Base-by-base conservation (phyloP, 2,888 invertebrate species). In the Drosophila planitibia region DNA sequence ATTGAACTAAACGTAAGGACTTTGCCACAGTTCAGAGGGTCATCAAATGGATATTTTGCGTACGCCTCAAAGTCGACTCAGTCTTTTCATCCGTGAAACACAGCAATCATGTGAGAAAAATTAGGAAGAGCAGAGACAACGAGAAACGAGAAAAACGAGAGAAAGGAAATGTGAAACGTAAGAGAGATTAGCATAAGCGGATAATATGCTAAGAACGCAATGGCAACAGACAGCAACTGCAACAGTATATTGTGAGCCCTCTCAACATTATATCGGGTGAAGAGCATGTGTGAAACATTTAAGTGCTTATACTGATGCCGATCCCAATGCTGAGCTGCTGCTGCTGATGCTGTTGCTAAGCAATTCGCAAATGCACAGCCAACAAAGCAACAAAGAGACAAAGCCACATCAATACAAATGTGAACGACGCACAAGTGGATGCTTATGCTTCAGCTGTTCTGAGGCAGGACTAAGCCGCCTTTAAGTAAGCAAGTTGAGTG, bases 161-260 rank as follows among this genome's bases (percentile, higher is more conserved):
- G 41, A 49, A 32, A 67, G 63, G 75, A 63, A 76, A 79, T 76
- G 69, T 63, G 73, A 79, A 80, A 85, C 83, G 85, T 89, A 85
- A 89, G 83, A 82, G 74, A 87, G 86, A 89, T 87, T 89, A 87
- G 85, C 89, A 87, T 89, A 87, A 89, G 86, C 89, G 89, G 89
- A 87, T 87, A 89, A 89, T 80, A 85, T 79, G 54, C 72, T 37
- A 72, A 66, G 70, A 72, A 73, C 49, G 67, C 67, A 70, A 66
- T 53, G 52, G 51, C 70, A 82, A 67, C 55, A 79, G 68, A 58
- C 55, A 57, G 69, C 75, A 80, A 68, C 41, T 60, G 72, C 60
- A 75, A 61, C 49, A 55, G 35, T 59, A 75, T 67, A 59, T 64
- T 16, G 66, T 35, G 62, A 76, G 59, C 61, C 16, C 9, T 16